phyloP scores from a whole-genome alignment of 2,888 invertebrate genomes.

The Trachelus stipa region DNA sequence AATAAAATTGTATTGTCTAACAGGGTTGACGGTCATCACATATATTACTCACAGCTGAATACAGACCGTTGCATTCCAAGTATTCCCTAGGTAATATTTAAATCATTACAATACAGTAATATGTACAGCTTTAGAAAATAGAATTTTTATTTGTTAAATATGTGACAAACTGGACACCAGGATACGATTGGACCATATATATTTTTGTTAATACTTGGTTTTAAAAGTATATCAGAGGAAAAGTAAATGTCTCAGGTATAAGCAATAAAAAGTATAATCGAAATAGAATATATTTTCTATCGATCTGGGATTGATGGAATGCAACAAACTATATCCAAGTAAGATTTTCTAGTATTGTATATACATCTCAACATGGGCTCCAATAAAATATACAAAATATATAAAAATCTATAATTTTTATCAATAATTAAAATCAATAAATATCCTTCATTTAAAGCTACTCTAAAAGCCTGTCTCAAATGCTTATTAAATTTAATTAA shows the following conservation, averaged over 20 bases:
- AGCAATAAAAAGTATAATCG: conserved; percentile 28
- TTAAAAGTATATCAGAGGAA: conserved; percentile 6
- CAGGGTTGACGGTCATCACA: background rate
- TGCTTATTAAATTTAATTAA: background rate
- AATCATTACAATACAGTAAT: conserved; percentile 5
- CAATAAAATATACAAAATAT: conserved; percentile 28
- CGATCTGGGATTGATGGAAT: conserved; percentile 20
- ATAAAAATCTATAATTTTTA: background rate
- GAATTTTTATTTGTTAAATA: background rate
- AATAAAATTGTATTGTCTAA: background rate
- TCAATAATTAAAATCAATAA: background rate
- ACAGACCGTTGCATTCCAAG: conserved; percentile 31
- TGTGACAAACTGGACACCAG: background rate
- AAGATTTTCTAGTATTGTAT: conserved; percentile 40
- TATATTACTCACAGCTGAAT: conserved; percentile 12
- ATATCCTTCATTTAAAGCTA: too few relatives aligned
- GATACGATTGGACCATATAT: background rate
- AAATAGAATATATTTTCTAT: background rate
- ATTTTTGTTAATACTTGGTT: background rate
- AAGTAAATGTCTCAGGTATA: conserved; percentile 43
- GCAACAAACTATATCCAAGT: conserved; percentile 26
- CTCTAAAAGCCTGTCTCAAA: too few relatives aligned
- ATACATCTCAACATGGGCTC: conserved; percentile 40
- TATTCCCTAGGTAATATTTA: conserved; percentile 13
- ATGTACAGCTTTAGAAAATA: conserved; percentile 18